Evolutionary conservation across 2,113 vertebrate species (phyloP), one percentile per base, ranked within the genome.

Genomic region (Isurus oxyrinchus): DNA sequence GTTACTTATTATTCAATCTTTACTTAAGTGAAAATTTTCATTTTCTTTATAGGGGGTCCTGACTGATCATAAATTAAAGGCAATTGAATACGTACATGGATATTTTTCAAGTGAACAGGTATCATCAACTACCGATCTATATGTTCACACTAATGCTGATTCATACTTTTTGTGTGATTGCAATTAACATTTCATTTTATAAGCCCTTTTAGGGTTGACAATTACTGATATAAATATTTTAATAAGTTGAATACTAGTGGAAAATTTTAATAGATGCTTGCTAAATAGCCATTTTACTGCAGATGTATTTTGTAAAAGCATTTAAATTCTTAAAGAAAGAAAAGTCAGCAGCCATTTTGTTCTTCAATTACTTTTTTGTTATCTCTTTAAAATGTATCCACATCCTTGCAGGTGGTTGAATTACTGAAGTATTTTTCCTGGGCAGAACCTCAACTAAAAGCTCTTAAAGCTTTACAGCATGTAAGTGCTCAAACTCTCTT

Each of bases 31-130:
- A 66, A 49, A 55, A 95, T 95, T 76, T 94, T 19, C 96, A n/a
- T 97, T 61, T 97, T 97, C 27, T 88, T 97, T 97, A 95, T 97
- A 99, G 99, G 99, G 99, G 97, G 99, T 99, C 97, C 97, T 99
- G 97, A 99, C 99, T 81, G 99, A 99, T 86, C 99, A 99, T 97
- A 98, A 99, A 96, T 97, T 99, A 97, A 99, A 99, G 98, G 99
- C 99, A 86, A 99, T 99, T 97, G 99, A 99, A 96, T 99, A 99
- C 97, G 99, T 99, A 96, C 99, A 99, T 97, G 99, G 99, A 95
- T 99, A 99, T 98, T 99, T 99, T 97, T 99, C 99, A 96, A 99
- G 99, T 97, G 99, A 99, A 97, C 99, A 99, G 99, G 99, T 99
- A 98, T 97, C 96, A 31, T 53, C 96, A 49, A 49, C 55, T 31